Evolutionary conservation across 2,888 invertebrate species (phyloP).

Genomic region (Euplagia quadripunctaria): DNA sequence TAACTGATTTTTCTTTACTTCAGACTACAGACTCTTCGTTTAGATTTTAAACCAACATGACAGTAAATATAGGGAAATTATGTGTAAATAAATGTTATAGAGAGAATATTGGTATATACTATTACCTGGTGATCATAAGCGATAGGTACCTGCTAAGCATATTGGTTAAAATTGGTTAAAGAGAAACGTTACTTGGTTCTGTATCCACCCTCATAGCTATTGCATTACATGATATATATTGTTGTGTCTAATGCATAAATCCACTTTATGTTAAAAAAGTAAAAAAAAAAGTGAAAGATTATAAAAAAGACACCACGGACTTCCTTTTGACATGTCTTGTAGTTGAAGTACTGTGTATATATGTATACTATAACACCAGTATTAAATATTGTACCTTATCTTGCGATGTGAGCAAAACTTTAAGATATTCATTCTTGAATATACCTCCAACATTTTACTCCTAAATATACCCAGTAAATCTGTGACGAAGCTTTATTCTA

Average conservation of each 20-base stretch:
- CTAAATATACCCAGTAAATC: not conserved
- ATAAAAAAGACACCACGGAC: not conserved
- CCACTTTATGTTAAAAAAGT: not conserved
- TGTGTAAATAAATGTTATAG: no score
- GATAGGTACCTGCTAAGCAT: not conserved
- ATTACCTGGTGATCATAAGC: not conserved
- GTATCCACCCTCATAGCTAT: not conserved
- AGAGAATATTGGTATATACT: not conserved
- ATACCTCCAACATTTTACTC: not conserved
- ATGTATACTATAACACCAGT: not conserved
- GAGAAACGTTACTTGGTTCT: not conserved
- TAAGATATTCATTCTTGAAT: conserved; percentile 2
- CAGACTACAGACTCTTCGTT: not conserved
- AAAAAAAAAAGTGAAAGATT: not conserved
- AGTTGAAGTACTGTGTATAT: not conserved
- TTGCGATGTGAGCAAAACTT: conserved; percentile 37
- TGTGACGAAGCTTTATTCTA: conserved; percentile 10
- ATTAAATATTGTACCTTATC: conserved; percentile 38
- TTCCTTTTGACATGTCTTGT: not conserved
- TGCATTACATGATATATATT: not conserved
- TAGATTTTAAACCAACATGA: not conserved
- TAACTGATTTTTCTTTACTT: not conserved
- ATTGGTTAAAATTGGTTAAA: not conserved
- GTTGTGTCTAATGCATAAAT: not conserved
- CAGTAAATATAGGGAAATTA: not conserved